Evolutionary conservation across 2,797 vertebrate genomes (phyloP).

Genomic region (Tragelaphus eurycerus): DNA sequence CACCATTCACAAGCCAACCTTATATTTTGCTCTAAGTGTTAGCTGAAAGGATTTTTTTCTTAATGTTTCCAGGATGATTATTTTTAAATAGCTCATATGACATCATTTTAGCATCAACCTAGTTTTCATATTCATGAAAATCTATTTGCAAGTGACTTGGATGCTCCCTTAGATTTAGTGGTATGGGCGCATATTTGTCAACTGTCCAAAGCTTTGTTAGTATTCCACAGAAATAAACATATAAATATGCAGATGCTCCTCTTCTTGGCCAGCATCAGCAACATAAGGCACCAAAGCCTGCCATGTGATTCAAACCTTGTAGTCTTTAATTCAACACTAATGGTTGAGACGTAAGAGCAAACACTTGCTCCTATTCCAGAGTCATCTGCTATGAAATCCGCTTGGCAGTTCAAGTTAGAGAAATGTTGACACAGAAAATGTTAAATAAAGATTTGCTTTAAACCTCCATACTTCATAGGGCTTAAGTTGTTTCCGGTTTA

Average conservation of each 20-base stretch:
- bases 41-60: neutral
- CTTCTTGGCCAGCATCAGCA: conserved; percentile 8
- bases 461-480: neutral
- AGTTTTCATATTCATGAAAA: neutral
- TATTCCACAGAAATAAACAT: conserved; percentile 9
- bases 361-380: conserved; percentile 48
- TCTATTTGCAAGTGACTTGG: neutral
- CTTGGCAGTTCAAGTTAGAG: conserved; percentile 46
- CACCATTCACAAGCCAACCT: neutral
- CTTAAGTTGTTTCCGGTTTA: neutral
- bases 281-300: conserved; percentile 29
- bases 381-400: conserved; percentile 49
- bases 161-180: neutral
- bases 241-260: conserved; percentile 38
- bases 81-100: neutral
- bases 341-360: conserved; percentile 55
- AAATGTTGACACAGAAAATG: conserved; percentile 47
- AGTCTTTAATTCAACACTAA: conserved; percentile 51
- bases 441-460: conserved; percentile 43
- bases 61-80: neutral
- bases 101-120: neutral
- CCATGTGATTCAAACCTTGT: conserved; percentile 37
- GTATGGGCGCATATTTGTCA: neutral
- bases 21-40: neutral
- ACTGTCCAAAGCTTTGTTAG: neutral